These are phyloP conservation scores for Thinocorus orbignyianus DNA, from an alignment of 2,113 vertebrate genomes.

Conservation along the genomic window DNA sequence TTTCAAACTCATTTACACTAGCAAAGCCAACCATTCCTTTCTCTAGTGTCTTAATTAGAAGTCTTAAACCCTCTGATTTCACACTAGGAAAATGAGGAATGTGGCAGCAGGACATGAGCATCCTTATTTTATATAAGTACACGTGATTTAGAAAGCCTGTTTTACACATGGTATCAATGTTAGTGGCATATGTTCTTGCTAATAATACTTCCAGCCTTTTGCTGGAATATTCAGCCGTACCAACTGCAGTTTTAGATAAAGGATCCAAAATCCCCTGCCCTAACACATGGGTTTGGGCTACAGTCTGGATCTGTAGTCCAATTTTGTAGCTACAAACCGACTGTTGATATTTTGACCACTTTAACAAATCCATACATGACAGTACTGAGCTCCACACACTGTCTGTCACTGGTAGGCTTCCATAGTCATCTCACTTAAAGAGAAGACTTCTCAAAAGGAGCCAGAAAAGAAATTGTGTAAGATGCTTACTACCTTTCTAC, in stretches of 20 bases:
- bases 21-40: constrained; percentile 55
- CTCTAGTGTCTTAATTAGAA: constrained; percentile 65
- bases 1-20: constrained; percentile 65
- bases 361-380: background rate
- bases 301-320: background rate
- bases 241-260: background rate
- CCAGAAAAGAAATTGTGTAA: background rate
- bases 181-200: constrained; percentile 16
- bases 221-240: background rate
- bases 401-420: background rate
- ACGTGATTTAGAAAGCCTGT: constrained; percentile 44
- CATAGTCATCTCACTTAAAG: background rate
- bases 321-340: background rate
- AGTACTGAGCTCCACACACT: background rate
- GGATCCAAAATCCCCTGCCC: background rate
- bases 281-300: background rate
- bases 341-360: background rate
- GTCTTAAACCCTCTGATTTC: constrained; percentile 58
- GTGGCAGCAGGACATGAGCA: background rate
- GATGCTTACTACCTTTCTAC: background rate
- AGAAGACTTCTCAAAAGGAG: background rate
- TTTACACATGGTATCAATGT: constrained; percentile 36
- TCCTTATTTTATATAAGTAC: constrained; percentile 59
- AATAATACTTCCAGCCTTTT: constrained; percentile 32
- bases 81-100: constrained; percentile 39